phyloP scores from a whole-genome alignment of 2,113 vertebrate genomes.

The cattle (Bos taurus) region DNA sequence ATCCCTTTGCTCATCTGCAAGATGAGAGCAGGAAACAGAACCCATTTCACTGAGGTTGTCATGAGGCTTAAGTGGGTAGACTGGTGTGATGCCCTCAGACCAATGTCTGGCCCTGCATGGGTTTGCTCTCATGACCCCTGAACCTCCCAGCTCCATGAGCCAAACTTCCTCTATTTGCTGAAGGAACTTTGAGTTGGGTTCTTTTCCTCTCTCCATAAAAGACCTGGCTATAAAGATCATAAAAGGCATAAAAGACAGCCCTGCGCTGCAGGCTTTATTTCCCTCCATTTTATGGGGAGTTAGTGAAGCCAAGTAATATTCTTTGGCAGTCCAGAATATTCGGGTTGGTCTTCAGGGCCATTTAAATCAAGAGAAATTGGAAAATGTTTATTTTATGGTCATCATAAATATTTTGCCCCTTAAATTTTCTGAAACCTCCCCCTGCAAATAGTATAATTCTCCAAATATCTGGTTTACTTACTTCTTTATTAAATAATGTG shows the following conservation, averaged over 20 bases:
- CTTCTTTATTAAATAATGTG: conserved; percentile 5
- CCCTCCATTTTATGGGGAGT: background rate
- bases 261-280: background rate
- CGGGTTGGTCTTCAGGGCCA: background rate
- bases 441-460: background rate
- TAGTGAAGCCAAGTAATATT: background rate
- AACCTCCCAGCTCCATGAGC: background rate
- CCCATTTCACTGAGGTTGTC: background rate
- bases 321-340: background rate
- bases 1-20: background rate
- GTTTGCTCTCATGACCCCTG: background rate
- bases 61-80: background rate
- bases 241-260: background rate
- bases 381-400: background rate
- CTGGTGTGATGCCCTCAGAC: background rate
- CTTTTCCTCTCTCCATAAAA: background rate
- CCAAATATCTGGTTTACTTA: background rate
- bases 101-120: background rate
- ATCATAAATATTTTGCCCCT: background rate
- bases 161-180: background rate
- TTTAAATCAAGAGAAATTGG: background rate
- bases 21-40: background rate
- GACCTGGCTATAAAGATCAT: background rate
- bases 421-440: background rate
- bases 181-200: background rate